Base-by-base conservation (phyloP, 2,888 invertebrate species). In the Tinea trinotella region DNA sequence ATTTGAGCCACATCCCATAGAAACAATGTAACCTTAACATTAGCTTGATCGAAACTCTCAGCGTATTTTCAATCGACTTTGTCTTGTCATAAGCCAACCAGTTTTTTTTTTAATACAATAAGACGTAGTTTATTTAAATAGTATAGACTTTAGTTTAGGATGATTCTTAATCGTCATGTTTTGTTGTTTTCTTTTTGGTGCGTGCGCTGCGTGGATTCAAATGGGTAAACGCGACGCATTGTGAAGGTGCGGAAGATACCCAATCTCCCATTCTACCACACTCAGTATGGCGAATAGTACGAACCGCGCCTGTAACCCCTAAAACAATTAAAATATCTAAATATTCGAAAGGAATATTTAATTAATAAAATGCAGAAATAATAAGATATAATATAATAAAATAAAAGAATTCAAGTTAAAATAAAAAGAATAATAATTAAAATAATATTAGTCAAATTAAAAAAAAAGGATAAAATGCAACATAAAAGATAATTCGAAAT, bases 281-380 rank as follows among this genome's bases (percentile, higher is more conserved):
- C 83, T 91, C 90, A 92, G 89, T 91, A 91, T 62, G 91, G 91
- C 71, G 87, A 86, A 82, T 89, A 91, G 87, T 89, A 91, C 67
- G 75, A 76, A 74, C 90, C 91, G 74, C 92, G 90, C 79, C 91
- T 89, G 84, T 83, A 89, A 73, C 88, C 89, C 89, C 91, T 91
- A 87, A 82, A 80, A 64, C 72, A 73, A 36, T 7, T 46, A 18
- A 50, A 15, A 15, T 48, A 34, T 30, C 46, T 54, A 46, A 54
- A 46, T 30, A 44, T 40, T 40, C 40, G 13, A 40, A 13, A 40
- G n/a, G 40, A 40, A 40, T 40, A 40, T 40, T 40, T 40, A 40
- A 44, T 20, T 40, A 54, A 18, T 40, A 13, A 48, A 12, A 54
- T 18, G 3, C 18, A 18, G 9, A 49, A 34, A 22, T 13, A 24